Evolutionary conservation across 2,797 vertebrate genomes (phyloP), one percentile per base, ranked within the genome.

Genomic region (Acanthurus lineatus): DNA sequence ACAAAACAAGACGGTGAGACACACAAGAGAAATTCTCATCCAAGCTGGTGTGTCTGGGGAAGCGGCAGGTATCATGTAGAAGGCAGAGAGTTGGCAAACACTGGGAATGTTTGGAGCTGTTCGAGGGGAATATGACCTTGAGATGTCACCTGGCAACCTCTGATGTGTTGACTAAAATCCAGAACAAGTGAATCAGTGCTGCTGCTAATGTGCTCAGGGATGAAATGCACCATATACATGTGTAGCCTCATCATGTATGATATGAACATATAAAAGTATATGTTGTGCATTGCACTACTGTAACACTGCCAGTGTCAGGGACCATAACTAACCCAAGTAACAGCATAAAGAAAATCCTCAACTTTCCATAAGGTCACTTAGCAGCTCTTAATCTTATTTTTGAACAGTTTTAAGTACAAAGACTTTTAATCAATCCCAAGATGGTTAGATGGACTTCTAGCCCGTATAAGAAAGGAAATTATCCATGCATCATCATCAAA

Each of bases 51-150:
- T 20, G 25, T 60, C 64, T 54, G 52, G 58, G 61, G 78, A 85
- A 19, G 69, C 51, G 32, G 56, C 38, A 49, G 56, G 48, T 40
- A 61, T 45, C 25, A 25, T 53, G 56, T 25, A 19, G 63, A 75
- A 53, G 68, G 54, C 45, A 75, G 68, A 60, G 62, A 61, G 54
- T 40, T 69, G 68, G 77, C 75, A 65, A 71, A 77, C 61, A 52
- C 22, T 9, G 47, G n/a, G 59, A 44, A 9, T 67, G 56, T 74
- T 70, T 72, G 53, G 66, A 72, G 54, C 32, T 53, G 42, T 40
- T 64, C 8, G 1, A 12, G 57, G 67, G 32, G 53, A 58, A 42
- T 42, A 19, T 45, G 73, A 87, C 79, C 83, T 73, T 67, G 56
- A 72, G 76, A 59, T 49, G 47, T 48, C 51, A 11, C 54, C 76